Evolutionary conservation across 2,797 vertebrate species (phyloP), one percentile per base, ranked within the genome.

Genomic region (Sebastolobus alascanus): DNA sequence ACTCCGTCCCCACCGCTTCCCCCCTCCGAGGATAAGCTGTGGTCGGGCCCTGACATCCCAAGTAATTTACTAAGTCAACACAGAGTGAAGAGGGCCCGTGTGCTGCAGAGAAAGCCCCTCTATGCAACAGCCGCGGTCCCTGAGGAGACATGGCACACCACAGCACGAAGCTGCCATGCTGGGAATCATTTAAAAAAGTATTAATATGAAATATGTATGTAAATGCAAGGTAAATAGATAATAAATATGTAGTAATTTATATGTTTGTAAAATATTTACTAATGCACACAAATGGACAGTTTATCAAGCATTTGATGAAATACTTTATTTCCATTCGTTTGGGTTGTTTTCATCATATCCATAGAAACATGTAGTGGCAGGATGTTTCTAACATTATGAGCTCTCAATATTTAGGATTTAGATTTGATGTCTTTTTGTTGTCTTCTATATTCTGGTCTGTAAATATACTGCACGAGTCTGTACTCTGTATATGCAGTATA

Each of bases 1-100:
- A 16, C 60, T 50, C 38, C 40, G 3, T 9, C 63, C 68, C 61
- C 46, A 37, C 31, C 13, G 2, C 40, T 65, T 11, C 40, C 80
- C 80, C 56, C 68, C 84, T 86, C 81, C 2, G 86, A 91, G 90
- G 89, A 92, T 90, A 91, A 91, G 90, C 90, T 95, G 93, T 92
- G 94, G 93, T 94, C 80, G 82, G 87, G 87, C 84, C 79, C 87
- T 92, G 91, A 95, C 93, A 95, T 95, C 92, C 89, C 82, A 90
- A 92, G 93, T 93, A 94, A 94, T 95, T 94, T 93, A 93, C 90
- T 92, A 87, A 94, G 90, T 94, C 91, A 94, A 94, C 89, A 94
- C 31, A 73, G 89, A 90, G 90, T 93, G 90, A 93, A 94, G 94
- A 94, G 94, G 90, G 89, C 80, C 90, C 79, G 86, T 95, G 90